phyloP scores from a whole-genome alignment of 2,888 invertebrate species.

The Drosophila pseudotalamancana region DNA sequence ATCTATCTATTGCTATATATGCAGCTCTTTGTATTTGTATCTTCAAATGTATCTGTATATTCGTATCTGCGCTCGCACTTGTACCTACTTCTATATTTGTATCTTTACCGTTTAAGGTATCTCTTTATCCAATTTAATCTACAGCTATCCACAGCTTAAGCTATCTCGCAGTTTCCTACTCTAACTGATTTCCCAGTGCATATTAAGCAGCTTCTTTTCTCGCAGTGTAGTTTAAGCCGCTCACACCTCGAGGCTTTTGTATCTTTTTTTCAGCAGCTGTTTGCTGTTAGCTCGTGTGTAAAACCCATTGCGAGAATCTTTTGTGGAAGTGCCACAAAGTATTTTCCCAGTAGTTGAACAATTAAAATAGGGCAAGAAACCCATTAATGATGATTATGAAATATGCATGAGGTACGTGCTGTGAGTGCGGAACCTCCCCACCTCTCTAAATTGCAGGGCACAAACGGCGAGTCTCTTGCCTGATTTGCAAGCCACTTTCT shows the following conservation, averaged over 20 bases:
- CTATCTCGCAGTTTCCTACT: not conserved
- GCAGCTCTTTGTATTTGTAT: not conserved
- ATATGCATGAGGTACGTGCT: constrained; percentile 49
- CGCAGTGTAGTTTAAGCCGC: not conserved
- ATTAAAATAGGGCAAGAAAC: constrained; percentile 74
- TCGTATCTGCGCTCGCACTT: not conserved
- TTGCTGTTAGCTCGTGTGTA: constrained; percentile 51
- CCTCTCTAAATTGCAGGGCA: no score
- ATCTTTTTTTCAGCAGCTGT: not conserved
- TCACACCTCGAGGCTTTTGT: constrained; percentile 1
- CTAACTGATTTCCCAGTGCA: not conserved
- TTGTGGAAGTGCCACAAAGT: constrained; percentile 27
- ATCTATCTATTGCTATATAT: no score
- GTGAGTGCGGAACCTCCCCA: not conserved
- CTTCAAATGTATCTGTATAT: not conserved
- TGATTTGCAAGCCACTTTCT: constrained; percentile 40
- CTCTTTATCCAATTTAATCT: not conserved
- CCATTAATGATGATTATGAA: constrained; percentile 70
- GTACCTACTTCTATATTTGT: no score
- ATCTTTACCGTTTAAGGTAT: not conserved
- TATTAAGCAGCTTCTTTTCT: not conserved
- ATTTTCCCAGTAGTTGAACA: constrained; percentile 50
- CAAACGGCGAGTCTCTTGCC: constrained; percentile 31
- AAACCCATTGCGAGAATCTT: constrained; percentile 32
- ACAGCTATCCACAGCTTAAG: not conserved